Base-by-base conservation (phyloP, 2,888 invertebrate species). In the Lysandra bellargus region DNA sequence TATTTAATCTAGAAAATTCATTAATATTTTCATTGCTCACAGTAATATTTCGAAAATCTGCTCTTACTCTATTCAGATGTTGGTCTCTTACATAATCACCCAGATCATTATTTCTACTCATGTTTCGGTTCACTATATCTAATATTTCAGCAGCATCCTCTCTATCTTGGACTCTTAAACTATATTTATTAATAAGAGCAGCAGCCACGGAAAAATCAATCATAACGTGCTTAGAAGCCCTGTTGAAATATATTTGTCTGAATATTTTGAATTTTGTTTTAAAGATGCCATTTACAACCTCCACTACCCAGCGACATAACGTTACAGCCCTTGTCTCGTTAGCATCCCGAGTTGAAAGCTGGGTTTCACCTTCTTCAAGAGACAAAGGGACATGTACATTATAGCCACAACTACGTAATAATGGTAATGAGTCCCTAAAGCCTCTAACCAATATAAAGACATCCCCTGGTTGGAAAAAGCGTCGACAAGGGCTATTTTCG, bases 281-380 rank as follows among this genome's bases (percentile, higher is more conserved):
- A 64, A 64, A 44, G 12, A 64, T 64, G 30, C 64, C 23, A 64
- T 64, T 64, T 30, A 64, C 64, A 6, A 64, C 64, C 64, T 44
- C 44, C 7, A 44, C 44, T 44, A 44, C 44, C 7, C 44, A 44
- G 44, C 44, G 44, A 44, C 44, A 64, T 30, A 64, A 9, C 23
- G 64, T 64, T 23, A 64, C 64, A 64, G 64, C 64, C 5, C 64
- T 23, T 23, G 64, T 30, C 30, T 30, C 30, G 30, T 64, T 64
- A 30, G 64, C 64, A 64, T 64, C 30, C 23, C 6, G 23, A 30
- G 64, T 64, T 64, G 23, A 30, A 23, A 64, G 30, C 64, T 64
- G 64, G 30, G 64, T 30, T 64, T 64, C 64, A 64, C 64, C n/a
- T 30, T 64, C 64, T 64, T 64, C 64, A 3, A 64, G 30, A 64